A percentile compares a stretch with the other conserved stretches of the same genome.
These are phyloP conservation scores for Pseudomyrmex concolor DNA, from an alignment of 1,140 invertebrate genomes.

Conservation along the genomic window DNA sequence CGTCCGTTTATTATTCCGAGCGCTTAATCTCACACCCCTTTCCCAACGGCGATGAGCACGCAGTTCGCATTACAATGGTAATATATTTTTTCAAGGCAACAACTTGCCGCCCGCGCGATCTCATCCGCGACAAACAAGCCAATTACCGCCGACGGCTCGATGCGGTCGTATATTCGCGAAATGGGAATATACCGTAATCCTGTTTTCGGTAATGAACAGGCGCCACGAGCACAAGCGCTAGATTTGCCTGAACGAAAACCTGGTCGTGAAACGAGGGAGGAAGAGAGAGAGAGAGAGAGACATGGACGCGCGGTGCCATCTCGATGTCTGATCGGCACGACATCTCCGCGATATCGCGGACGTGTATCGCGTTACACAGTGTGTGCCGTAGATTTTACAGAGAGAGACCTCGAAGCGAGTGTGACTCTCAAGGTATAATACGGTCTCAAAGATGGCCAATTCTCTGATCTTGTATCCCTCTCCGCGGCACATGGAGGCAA, in stretches of 20 bases:
- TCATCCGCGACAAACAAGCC: not conserved
- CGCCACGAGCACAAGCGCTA: not conserved
- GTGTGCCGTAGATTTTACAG: not conserved
- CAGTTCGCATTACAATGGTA: not conserved
- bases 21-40: not conserved
- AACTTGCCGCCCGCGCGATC: constrained; percentile 13
- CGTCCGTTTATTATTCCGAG: not conserved
- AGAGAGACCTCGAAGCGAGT: not conserved
- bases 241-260: constrained; percentile 13
- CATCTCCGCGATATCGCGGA: constrained; percentile 11
- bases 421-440: not conserved
- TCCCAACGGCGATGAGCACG: too few species aligned
- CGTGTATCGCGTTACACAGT: constrained; percentile 30
- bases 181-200: not conserved
- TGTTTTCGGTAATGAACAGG: not conserved
- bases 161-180: not conserved
- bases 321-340: constrained; percentile 30
- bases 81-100: constrained; percentile 15
- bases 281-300: not conserved
- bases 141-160: not conserved
- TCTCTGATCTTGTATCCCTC: not conserved
- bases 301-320: constrained; percentile 24
- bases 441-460: constrained; percentile 51
- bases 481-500: not conserved
- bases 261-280: not conserved